Base-by-base conservation (phyloP, 2,113 vertebrate genomes). In the Xiphophorus hellerii region DNA sequence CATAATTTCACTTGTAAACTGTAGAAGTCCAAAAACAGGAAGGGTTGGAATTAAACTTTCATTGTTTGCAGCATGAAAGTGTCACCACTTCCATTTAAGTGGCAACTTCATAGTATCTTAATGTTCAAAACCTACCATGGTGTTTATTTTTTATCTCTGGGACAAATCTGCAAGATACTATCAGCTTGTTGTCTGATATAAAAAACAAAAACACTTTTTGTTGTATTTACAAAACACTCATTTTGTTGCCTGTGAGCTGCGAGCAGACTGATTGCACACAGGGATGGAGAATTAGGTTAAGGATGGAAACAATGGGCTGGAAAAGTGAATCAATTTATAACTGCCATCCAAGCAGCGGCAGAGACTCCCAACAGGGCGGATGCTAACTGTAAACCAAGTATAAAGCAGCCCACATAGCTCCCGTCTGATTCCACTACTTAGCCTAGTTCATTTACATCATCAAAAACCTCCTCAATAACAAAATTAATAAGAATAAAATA, bases 271-370 rank as follows among this genome's bases (percentile, higher is more conserved):
- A 37, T 27, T 35, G 35, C 22, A 42, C 12, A 48, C 42, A 64
- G n/a, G 54, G 71, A 76, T 63, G 44, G 15, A 68, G 20, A 66
- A 74, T 68, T 76, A 69, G 28, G 33, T 27, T 22, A 30, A 54
- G 9, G 11, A 25, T 58, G 64, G 20, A 81, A 74, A 64, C 48
- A 60, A 69, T 28, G n/a, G n/a, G 54, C 39, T 54, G 48, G 22
- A 33, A 30, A 33, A 31, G 30, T 33, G 20, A 14, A 5, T 58
- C 48, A 25, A 58, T 33, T n/a, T 44, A 17, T 67, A 44, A 17
- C 6, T 28, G 66, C 35, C 39, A 58, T 33, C 22, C 17, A 51
- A 33, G 68, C 44, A 69, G 30, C 30, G 29, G 48, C 1, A 11
- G 28, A 33, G 29, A 17, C 37, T 66, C 31, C 25, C 25, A 5